These are phyloP conservation scores for Cinclus mexicanus DNA, from an alignment of 2,113 vertebrate genomes.

Conservation along the genomic window DNA sequence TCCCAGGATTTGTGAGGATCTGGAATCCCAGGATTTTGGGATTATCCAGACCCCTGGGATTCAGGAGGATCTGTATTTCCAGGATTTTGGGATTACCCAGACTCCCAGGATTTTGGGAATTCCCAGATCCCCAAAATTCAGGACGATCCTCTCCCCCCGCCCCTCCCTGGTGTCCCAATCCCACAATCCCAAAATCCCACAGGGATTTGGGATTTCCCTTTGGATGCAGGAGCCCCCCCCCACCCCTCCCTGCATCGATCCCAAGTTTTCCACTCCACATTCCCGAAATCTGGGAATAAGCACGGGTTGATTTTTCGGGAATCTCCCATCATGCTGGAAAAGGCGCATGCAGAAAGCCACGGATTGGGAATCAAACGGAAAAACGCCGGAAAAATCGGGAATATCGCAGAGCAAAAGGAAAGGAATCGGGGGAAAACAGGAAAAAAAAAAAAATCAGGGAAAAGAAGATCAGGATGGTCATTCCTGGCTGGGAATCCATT, in stretches of 20 bases:
- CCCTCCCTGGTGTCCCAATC: not conserved
- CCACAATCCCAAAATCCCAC: not conserved
- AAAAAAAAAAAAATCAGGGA: not conserved
- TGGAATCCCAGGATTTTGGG: not conserved
- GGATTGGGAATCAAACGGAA: not conserved
- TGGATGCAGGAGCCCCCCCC: not conserved
- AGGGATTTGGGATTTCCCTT: rapidly evolving
- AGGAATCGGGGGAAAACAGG: not conserved
- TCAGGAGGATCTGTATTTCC: no score
- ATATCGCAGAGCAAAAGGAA: not conserved
- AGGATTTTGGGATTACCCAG: no score
- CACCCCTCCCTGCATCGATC: rapidly evolving
- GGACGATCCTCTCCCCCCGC: not conserved
- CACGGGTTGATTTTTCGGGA: not conserved
- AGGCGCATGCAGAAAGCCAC: not conserved
- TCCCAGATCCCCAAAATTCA: no score
- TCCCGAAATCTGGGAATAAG: rapidly evolving
- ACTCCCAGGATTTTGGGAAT: no score
- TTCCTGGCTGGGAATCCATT: not conserved
- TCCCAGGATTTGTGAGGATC: no score
- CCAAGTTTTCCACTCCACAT: not conserved
- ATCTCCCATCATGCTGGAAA: not conserved
- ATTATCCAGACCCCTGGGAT: no score
- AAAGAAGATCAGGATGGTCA: not conserved
- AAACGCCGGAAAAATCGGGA: not conserved